These are phyloP conservation scores for Crotalus viridis DNA, from an alignment of 2,113 vertebrate species.

Conservation along the genomic window DNA sequence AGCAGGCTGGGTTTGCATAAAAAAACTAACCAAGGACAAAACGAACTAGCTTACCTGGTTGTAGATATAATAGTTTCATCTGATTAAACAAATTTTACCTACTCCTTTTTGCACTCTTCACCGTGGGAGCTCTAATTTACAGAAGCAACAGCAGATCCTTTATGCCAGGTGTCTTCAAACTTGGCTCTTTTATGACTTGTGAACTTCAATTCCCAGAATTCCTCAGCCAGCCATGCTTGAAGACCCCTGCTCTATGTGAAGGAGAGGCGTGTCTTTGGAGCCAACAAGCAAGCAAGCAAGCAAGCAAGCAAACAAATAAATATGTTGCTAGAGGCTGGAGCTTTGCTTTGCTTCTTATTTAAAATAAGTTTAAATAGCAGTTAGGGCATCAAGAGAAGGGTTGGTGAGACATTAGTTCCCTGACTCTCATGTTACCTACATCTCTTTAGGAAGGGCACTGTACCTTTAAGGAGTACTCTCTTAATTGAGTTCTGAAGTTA, in stretches of 20 bases:
- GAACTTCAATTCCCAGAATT: too few species aligned
- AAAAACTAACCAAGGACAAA: background rate
- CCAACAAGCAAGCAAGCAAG: background rate
- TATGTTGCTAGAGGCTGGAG: background rate
- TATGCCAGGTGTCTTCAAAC: too few species aligned
- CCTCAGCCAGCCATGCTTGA: too few species aligned
- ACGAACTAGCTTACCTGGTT: background rate
- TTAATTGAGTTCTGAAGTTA: background rate
- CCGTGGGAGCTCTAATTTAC: background rate
- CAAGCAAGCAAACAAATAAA: background rate
- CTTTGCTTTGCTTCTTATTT: background rate
- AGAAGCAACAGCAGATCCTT: background rate
- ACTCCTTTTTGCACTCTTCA: background rate
- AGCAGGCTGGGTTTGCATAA: background rate
- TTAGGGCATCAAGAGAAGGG: background rate
- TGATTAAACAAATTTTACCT: background rate
- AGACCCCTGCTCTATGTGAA: background rate
- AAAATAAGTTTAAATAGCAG: background rate
- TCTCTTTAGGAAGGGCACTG: background rate
- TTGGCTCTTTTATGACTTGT: too few species aligned
- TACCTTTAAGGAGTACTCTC: background rate
- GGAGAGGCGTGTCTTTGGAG: background rate
- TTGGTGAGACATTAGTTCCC: background rate
- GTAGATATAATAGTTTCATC: background rate
- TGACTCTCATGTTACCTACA: background rate